Evolutionary conservation across 2,113 vertebrate species (phyloP), one percentile per base, ranked within the genome.

Genomic region (Lophius piscatorius): DNA sequence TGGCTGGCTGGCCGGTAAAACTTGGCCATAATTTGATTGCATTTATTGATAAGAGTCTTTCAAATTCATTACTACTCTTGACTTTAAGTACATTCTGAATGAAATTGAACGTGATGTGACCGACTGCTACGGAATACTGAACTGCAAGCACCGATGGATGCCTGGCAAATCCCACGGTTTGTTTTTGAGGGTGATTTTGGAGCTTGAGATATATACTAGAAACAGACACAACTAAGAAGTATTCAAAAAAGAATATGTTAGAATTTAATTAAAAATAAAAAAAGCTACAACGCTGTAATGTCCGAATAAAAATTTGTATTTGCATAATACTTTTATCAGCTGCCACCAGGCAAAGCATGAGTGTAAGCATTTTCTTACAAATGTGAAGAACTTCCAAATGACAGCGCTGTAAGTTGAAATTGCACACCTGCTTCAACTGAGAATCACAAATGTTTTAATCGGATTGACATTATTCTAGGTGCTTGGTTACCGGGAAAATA

Each of bases 401-500:
- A 28, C 26, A 28, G 26, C 26, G n/a, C 4, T 22, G 2, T 34
- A 1, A 23, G 2, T 5, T 35, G 5, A 42, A 29, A 26, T 20
- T 6, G 6, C 34, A 49, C 46, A 59, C 21, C 51, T 72, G 66
- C 31, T 12, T 9, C 10, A 29, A 18, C 21, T 44, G 13, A 3
- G 17, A 48, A 36, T 54, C 17, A 12, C 7, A 36, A 39, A 28
- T 4, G 8, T 50, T 59, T 23, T 9, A 33, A 20, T 51, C 35
- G 6, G 47, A 56, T 48, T 49, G 23, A 6, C 20, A 26, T 59
- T 28, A 50, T 33, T 14, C 18, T n/a, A 46, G 48, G 58, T 73
- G 42, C 44, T 42, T 6, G 9, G 59, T 52, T 74, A 70, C 74
- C 70, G 29, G 81, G 83, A 81, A 89, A 82, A 78, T 58, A 76